A percentile compares a stretch with the other conserved stretches of the same genome.
Evolutionary conservation across 1,140 invertebrate genomes (phyloP).

Genomic region (Eumeta japonica): DNA sequence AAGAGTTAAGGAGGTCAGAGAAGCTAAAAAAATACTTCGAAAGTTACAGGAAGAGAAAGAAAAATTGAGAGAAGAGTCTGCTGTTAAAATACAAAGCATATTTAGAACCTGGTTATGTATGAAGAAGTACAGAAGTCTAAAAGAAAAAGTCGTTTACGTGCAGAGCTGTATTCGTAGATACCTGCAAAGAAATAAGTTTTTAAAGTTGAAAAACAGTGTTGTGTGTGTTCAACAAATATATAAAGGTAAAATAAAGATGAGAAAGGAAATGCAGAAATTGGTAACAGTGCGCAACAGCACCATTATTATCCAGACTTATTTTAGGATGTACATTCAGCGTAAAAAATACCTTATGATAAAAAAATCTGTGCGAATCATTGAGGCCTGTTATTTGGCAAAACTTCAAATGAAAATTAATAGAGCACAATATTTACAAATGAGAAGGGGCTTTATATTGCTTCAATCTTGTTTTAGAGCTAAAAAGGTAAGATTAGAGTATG

Average conservation of each 20-base stretch:
- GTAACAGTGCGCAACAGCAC: constrained; percentile 20
- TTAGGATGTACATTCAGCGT: constrained; percentile 34
- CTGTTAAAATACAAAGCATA: constrained; percentile 38
- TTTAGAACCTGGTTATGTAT: constrained; percentile 46
- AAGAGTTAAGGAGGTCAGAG: constrained; percentile 28
- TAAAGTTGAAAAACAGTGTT: constrained; percentile 27
- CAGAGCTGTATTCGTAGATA: constrained; percentile 30
- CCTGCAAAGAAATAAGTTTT: constrained; percentile 25
- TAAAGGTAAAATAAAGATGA: constrained; percentile 41
- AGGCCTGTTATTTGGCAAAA: too few relatives aligned
- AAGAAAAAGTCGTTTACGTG: constrained; percentile 24
- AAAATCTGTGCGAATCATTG: constrained; percentile 22
- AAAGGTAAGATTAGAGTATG: constrained; percentile 27
- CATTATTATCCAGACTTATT: constrained; percentile 46
- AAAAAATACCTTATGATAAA: constrained; percentile 21
- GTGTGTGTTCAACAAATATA: constrained; percentile 49
- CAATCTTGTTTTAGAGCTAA: constrained; percentile 47
- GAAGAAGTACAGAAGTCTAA: constrained; percentile 22
- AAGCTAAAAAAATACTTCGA: constrained; percentile 24
- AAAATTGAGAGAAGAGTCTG: constrained; percentile 19
- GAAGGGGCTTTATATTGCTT: constrained; percentile 24
- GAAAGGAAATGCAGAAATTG: constrained; percentile 27
- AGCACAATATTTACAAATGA: constrained; percentile 33
- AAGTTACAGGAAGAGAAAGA: constrained; percentile 19
- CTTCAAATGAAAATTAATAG: too few relatives aligned